Base-by-base conservation (phyloP, 2,888 invertebrate species). In the Acronicta leporina region DNA sequence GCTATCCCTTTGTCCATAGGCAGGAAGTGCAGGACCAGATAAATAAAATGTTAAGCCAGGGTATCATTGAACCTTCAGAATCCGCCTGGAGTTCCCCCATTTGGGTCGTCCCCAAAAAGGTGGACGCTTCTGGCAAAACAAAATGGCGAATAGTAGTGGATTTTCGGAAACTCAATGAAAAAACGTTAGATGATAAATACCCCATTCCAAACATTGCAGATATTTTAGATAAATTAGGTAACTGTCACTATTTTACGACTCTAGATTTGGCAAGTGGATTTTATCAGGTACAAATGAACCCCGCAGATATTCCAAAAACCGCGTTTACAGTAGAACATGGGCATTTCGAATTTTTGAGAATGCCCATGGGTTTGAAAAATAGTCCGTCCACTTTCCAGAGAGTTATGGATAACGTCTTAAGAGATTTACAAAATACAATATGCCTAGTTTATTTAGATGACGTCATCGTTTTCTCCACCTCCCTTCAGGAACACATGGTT, bases 1-100 rank as follows among this genome's bases (percentile, higher is more conserved):
- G 68, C 0, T 66, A 63, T 11, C 68, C 66, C 0, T 56, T 40
- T 10, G 11, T 60, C 5, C 66, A 68, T 15, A 48, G 62, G 9
- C 38, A 68, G 10, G 68, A 72, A 35, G 63, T 71, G 9, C 38
- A 49, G 14, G 48, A 61, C 4, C 65, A 68, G 25, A 68, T 64
- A 2, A 0, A 5, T 0, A 59, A 68, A 54, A 63, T 66, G 65
- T 16, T 72, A 9, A 41, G 58, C 0, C 61, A 72, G n/a, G 40
- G 41, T 13, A 63, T 66, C 1, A 69, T 63, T 4, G 5, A 42
- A 33, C 42, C 42, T n/a, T 42, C 42, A 8, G 0, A 42, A 9
- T 42, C 42, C 6, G 43, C 43, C 15, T 43, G 43, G 43, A 43
- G 43, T 10, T 43, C 43, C 5, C 43, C 43, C 16, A 43, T 43